phyloP scores from a whole-genome alignment of 2,113 vertebrate species.

The Solenodon paradoxus region DNA sequence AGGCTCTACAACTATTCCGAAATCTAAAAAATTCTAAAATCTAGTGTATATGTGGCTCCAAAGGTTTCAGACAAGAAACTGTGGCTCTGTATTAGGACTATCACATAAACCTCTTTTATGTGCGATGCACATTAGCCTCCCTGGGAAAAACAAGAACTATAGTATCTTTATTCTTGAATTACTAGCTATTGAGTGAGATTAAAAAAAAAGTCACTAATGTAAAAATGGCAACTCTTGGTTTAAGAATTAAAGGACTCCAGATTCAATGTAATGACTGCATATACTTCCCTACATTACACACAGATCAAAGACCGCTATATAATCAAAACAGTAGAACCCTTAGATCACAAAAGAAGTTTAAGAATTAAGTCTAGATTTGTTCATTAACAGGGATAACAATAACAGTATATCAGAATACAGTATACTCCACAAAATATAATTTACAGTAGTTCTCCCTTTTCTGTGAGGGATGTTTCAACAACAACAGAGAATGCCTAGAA shows the following conservation, averaged over 20 bases:
- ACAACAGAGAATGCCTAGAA: background rate
- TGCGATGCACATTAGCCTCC: conserved; percentile 32
- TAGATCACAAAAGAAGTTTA: conserved; percentile 21
- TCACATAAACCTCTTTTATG: background rate
- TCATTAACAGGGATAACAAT: conserved; percentile 32
- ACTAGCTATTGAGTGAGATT: conserved; percentile 16
- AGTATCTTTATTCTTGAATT: background rate
- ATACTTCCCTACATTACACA: background rate
- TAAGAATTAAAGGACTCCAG: conserved; percentile 35
- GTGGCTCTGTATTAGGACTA: background rate
- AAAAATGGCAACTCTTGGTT: conserved; percentile 19
- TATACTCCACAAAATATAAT: conserved; percentile 3
- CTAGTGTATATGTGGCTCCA: background rate
- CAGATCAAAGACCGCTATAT: conserved; percentile 10
- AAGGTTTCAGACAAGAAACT: conserved; percentile 8
- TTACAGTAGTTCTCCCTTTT: background rate
- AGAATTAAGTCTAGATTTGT: conserved; percentile 18
- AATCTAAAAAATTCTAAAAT: conserved; percentile 27
- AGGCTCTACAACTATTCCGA: background rate
- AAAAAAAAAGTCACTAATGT: background rate
- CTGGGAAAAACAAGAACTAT: conserved; percentile 1
- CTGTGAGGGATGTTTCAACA: background rate
- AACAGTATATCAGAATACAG: background rate
- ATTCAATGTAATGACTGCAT: background rate
- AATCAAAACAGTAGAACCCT: background rate